A percentile compares a stretch with the other conserved stretches of the same genome.
These are phyloP conservation scores for Lycorma delicatula DNA, from an alignment of 1,140 invertebrate genomes.

Conservation along the genomic window DNA sequence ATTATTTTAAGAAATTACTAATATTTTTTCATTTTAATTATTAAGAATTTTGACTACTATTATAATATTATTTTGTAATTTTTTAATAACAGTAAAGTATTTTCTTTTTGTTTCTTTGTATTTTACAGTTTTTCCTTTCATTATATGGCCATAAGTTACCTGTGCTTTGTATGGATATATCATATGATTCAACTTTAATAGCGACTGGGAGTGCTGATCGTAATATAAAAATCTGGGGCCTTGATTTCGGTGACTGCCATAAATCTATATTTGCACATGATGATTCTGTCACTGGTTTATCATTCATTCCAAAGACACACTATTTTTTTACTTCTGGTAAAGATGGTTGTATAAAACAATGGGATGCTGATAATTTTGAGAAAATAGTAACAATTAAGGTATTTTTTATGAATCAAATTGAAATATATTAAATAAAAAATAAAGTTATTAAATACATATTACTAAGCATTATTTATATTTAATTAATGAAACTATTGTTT, in stretches of 20 bases:
- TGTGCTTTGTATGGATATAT: slow-evolving; percentile 89
- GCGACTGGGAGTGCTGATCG: slow-evolving; percentile 91
- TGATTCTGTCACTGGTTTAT: slow-evolving; percentile 80
- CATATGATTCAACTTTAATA: slow-evolving; percentile 79
- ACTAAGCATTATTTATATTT: too few relatives aligned
- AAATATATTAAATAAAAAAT: too few relatives aligned
- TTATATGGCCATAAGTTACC: slow-evolving; percentile 96
- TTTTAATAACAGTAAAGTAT: too few relatives aligned
- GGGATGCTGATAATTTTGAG: slow-evolving; percentile 92
- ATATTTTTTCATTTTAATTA: too few relatives aligned
- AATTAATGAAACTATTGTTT: too few relatives aligned
- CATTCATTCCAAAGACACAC: slow-evolving; percentile 86
- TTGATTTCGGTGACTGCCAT: slow-evolving; percentile 97
- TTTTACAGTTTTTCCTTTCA: slow-evolving; percentile 80
- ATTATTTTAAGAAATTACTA: too few relatives aligned
- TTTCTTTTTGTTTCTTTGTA: too few relatives aligned
- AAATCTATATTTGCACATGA: slow-evolving; percentile 86
- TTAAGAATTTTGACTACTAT: too few relatives aligned
- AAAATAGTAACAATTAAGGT: slow-evolving; percentile 85
- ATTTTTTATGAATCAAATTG: too few relatives aligned
- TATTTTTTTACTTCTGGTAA: slow-evolving; percentile 89
- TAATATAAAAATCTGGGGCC: slow-evolving; percentile 95
- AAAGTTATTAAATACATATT: too few relatives aligned
- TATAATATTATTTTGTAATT: too few relatives aligned
- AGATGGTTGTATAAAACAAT: slow-evolving; percentile 91